Percentiles rank a stretch among this genome's conserved stretches.
phyloP scores from a whole-genome alignment of 2,888 invertebrate species.

The Erebia ligea region DNA sequence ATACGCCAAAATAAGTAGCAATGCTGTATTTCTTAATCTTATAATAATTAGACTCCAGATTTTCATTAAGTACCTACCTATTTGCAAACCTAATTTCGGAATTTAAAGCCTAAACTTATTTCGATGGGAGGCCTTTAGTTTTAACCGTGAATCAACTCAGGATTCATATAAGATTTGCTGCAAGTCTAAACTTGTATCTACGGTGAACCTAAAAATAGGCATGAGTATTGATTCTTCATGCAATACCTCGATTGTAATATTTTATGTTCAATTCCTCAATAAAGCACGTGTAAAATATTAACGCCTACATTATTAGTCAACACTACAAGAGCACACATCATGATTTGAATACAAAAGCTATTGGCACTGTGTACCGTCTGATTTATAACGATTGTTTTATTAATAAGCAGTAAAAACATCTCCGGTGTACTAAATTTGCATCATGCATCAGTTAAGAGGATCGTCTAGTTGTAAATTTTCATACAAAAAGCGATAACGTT shows the following conservation, averaged over 20 bases:
- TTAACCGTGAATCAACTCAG: not conserved
- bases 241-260: slow-evolving; percentile 4
- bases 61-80: too few relatives aligned
- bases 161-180: not conserved
- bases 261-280: slow-evolving; percentile 25
- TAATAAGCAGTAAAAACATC: slow-evolving; percentile 24
- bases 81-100: too few relatives aligned
- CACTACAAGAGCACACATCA: slow-evolving; percentile 24
- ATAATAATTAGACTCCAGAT: too few relatives aligned
- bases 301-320: slow-evolving; percentile 39
- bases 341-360: slow-evolving; percentile 40
- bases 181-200: not conserved
- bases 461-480: too few relatives aligned
- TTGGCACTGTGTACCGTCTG: slow-evolving; percentile 21
- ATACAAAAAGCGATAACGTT: too few relatives aligned
- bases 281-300: slow-evolving; percentile 34
- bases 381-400: slow-evolving; percentile 38
- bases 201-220: slow-evolving; percentile 1
- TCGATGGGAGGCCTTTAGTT: not conserved
- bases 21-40: too few relatives aligned
- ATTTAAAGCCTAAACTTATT: too few relatives aligned
- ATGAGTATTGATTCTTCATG: slow-evolving; percentile 19
- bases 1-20: too few relatives aligned
- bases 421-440: not conserved
- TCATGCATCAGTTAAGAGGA: not conserved